Evolutionary conservation across 2,113 vertebrate species (phyloP).

Genomic region (Coreoperca whiteheadi): DNA sequence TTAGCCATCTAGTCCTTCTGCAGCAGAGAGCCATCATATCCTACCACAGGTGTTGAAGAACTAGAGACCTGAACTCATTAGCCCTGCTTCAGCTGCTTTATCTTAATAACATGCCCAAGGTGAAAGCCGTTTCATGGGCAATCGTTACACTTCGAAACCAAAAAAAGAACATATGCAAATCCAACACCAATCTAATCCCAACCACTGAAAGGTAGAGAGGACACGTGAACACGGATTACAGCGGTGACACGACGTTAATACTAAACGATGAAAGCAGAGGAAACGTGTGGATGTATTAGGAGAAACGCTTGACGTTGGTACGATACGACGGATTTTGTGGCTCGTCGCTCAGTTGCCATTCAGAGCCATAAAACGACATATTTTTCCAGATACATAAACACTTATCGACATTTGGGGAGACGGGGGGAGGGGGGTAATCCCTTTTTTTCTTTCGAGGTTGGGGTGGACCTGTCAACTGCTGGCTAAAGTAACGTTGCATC

Average conservation of each 20-base stretch:
- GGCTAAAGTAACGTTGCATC: not conserved
- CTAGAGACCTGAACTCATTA: not conserved
- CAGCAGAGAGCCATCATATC: conserved; percentile 10
- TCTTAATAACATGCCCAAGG: not conserved
- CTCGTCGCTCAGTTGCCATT: not conserved
- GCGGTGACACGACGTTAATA: not conserved
- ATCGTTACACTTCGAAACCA: not conserved
- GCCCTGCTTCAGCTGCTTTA: not conserved
- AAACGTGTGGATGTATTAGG: not conserved
- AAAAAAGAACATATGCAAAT: not conserved
- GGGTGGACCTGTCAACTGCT: not conserved
- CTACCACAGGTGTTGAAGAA: not conserved
- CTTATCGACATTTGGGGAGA: not conserved
- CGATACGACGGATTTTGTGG: not conserved
- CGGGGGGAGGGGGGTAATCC: not conserved
- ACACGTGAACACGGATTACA: not conserved
- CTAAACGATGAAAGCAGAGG: no score
- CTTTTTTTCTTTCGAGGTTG: not conserved
- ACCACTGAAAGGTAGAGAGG: not conserved
- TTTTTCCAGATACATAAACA: not conserved
- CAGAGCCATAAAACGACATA: not conserved
- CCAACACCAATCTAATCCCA: not conserved
- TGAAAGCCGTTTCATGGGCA: not conserved
- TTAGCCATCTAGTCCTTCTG: conserved; percentile 14
- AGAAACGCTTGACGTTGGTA: not conserved